Conservation (phyloP, 2,797 vertebrate genomes). For the Phataginus tricuspis region DNA sequence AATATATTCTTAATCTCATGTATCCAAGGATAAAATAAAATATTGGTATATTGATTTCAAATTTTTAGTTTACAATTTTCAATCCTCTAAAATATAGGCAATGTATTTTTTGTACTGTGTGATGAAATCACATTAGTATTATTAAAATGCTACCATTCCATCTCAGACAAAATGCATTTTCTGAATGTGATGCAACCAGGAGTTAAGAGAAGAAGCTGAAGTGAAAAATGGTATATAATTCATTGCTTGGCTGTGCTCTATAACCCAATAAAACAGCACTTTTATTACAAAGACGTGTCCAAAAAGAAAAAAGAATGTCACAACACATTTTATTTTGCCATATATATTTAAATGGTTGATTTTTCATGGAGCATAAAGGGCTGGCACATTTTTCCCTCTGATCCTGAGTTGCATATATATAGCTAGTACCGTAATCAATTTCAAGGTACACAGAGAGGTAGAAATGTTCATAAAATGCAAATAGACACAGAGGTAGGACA, state of each 20-base stretch:
- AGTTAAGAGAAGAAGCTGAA: not conserved
- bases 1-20: conserved; percentile 29
- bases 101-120: not conserved
- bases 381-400: conserved; percentile 57
- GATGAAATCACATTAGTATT: conserved; percentile 21
- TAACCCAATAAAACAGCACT: conserved; percentile 59
- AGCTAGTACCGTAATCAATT: conserved; percentile 69
- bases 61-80: not conserved
- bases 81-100: not conserved
- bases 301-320: conserved; percentile 67
- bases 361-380: conserved; percentile 54
- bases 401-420: conserved; percentile 59
- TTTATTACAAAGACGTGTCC: conserved; percentile 26
- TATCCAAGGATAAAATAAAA: conserved; percentile 36
- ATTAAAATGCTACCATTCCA: conserved; percentile 40
- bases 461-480: conserved; percentile 80
- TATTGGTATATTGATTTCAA: not conserved
- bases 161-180: conserved; percentile 46
- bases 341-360: conserved; percentile 76
- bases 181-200: conserved; percentile 25
- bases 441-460: conserved; percentile 58
- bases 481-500: conserved; percentile 59
- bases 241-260: conserved; percentile 50
- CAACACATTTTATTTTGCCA: conserved; percentile 74
- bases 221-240: conserved; percentile 66